phyloP scores from a whole-genome alignment of 2,113 vertebrate species.

The Callionymus lyra region DNA sequence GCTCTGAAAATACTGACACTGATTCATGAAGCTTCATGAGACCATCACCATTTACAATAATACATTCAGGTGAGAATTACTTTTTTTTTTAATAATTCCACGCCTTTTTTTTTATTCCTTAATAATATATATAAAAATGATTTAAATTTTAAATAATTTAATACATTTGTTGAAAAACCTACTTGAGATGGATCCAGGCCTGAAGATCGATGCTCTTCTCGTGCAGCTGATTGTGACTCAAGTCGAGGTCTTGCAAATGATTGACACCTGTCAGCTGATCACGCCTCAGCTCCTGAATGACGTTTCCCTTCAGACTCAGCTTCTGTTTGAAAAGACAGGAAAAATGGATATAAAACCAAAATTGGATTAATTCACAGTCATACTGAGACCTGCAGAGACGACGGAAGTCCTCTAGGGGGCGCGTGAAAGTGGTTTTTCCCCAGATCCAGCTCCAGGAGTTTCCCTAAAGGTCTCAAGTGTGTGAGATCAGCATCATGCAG shows the following conservation, averaged over 20 bases:
- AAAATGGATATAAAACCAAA: background rate
- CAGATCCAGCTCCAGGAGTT: conserved; percentile 58
- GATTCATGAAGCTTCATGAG: too few species aligned
- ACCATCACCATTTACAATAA: too few species aligned
- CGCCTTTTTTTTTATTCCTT: too few species aligned
- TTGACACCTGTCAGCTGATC: conserved; percentile 46
- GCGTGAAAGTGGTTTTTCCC: conserved; percentile 61
- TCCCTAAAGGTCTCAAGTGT: conserved; percentile 59
- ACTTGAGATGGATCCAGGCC: conserved; percentile 62
- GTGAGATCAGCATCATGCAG: conserved; percentile 60
- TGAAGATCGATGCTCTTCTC: conserved; percentile 50
- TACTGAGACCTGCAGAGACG: conserved; percentile 66
- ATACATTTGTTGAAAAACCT: conserved; percentile 16
- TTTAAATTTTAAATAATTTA: too few species aligned
- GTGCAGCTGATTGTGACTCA: conserved; percentile 68
- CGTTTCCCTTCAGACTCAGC: conserved; percentile 57
- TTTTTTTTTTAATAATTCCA: too few species aligned
- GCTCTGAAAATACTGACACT: too few species aligned
- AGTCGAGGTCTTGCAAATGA: conserved; percentile 56
- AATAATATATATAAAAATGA: too few species aligned
- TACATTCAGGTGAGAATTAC: too few species aligned
- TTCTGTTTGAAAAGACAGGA: conserved; percentile 40
- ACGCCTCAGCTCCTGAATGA: conserved; percentile 57
- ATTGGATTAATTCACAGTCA: background rate
- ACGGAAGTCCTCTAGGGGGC: conserved; percentile 61